phyloP scores from a whole-genome alignment of 2,797 vertebrate genomes.

The Phataginus tricuspis region DNA sequence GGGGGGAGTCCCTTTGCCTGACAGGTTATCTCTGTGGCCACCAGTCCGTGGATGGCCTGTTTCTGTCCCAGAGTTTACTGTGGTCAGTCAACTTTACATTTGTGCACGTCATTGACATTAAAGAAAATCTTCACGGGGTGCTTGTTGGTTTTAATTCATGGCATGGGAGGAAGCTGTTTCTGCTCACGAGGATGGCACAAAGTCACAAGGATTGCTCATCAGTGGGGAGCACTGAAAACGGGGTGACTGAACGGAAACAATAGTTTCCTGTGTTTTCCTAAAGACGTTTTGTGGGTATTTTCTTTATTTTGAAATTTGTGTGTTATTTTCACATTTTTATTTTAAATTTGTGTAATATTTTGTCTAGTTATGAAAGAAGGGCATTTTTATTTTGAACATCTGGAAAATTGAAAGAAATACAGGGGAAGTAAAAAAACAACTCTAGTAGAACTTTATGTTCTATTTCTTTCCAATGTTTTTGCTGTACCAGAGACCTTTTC shows the following conservation, averaged over 20 bases:
- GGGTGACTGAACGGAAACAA: neutral
- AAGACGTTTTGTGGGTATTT: neutral
- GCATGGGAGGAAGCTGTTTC: neutral
- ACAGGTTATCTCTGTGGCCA: neutral
- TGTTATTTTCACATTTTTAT: neutral
- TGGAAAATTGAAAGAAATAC: neutral
- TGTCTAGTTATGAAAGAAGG: constrained; percentile 7
- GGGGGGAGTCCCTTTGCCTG: neutral
- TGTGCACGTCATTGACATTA: neutral
- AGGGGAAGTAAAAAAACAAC: neutral
- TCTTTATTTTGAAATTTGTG: neutral
- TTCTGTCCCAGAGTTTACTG: neutral
- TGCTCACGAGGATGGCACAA: neutral
- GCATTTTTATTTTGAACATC: constrained; percentile 7
- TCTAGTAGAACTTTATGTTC: neutral
- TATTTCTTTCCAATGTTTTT: neutral
- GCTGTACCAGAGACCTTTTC: neutral
- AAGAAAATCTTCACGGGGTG: neutral
- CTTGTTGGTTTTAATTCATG: neutral
- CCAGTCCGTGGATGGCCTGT: no score
- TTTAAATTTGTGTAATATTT: neutral
- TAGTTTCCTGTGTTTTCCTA: neutral
- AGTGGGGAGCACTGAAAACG: neutral
- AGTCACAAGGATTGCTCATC: neutral
- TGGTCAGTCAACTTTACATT: neutral